Evolutionary conservation across 2,888 invertebrate species (phyloP), one percentile per base, ranked within the genome.

Genomic region (Drosophila putrida): DNA sequence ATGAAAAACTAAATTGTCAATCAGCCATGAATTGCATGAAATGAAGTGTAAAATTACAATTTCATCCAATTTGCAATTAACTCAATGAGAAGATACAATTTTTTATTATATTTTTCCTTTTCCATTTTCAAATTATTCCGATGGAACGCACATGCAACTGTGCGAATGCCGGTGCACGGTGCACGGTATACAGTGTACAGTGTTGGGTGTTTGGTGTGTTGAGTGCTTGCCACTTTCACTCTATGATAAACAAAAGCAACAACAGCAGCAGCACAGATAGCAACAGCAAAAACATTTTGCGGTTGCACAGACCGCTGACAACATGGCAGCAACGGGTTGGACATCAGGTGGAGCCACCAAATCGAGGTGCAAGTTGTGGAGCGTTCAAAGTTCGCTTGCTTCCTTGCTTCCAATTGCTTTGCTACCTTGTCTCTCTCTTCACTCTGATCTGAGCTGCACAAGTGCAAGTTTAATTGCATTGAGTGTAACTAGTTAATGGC

Each of bases 21-120:
- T 90, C 91, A 91, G 89, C 88, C 91, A 90, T 88, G 90, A 91
- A 91, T 88, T 90, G 89, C 77, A 88, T 77, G 80, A 90, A 90
- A 88, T 88, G 88, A 91, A 90, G 91, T 90, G 90, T 89, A 91
- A 91, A 91, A 91, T 91, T 91, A 89, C 90, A 91, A 91, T 91
- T 91, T 91, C 87, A 91, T 88, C 90, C 88, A 89, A 91, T 90
- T 91, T 91, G 89, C 91, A 91, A 91, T 90, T 90, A 91, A 91
- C 88, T 88, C 90, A 84, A 88, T 84, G 88, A 83, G 85, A 87
- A 85, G 88, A 82, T 78, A 66, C 57, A 55, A 72, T 77, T 76
- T 72, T 76, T 75, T 53, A 44, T 50, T 46, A 38, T 15, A 28
- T 50, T 44, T 57, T 55, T 38, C 41, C 38, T 38, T 57, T 44